These are phyloP conservation scores for Gymnogyps californianus DNA, from an alignment of 2,113 vertebrate species.

Conservation along the genomic window DNA sequence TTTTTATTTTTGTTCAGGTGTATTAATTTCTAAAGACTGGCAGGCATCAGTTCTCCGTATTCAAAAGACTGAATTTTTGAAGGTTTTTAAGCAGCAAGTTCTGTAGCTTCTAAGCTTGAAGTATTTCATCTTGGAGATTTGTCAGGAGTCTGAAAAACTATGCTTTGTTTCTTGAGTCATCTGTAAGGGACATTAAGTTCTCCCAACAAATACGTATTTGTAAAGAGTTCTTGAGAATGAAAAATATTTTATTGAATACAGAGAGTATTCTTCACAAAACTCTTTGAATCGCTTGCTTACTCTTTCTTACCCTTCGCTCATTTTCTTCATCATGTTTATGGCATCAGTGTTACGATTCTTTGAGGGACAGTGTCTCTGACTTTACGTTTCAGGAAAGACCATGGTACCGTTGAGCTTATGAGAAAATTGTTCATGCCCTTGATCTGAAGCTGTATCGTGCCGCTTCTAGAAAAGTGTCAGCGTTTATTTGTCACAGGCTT, in stretches of 20 bases:
- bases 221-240: background rate
- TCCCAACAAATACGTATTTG: background rate
- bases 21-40: background rate
- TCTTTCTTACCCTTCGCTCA: background rate
- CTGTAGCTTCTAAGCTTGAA: background rate
- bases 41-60: background rate
- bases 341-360: background rate
- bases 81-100: background rate
- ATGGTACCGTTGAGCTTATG: background rate
- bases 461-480: background rate
- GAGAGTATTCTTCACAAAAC: background rate
- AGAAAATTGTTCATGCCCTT: background rate
- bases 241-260: background rate
- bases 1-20: background rate
- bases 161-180: background rate
- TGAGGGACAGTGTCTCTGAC: accelerated
- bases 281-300: background rate
- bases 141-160: background rate
- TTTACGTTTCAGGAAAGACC: background rate
- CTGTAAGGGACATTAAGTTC: background rate
- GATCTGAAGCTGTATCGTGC: background rate
- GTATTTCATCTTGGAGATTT: background rate
- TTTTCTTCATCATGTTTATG: background rate
- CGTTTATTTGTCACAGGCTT: background rate
- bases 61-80: background rate